Percentiles rank a stretch among this genome's conserved stretches.
phyloP scores from a whole-genome alignment of 2,797 vertebrate species.

The Phataginus tetradactyla region DNA sequence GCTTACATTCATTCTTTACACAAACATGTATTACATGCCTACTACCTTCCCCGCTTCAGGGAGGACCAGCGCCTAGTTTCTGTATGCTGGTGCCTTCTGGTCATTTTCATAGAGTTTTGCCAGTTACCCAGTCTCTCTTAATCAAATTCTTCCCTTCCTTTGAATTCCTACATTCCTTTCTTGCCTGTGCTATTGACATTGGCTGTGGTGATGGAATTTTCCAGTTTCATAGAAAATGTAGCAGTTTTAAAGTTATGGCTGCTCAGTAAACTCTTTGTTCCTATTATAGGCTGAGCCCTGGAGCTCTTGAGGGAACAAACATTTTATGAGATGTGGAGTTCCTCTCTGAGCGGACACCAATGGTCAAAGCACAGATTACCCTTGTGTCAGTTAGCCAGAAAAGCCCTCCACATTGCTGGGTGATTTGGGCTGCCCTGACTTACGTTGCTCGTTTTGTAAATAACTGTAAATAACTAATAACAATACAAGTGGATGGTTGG shows the following conservation, averaged over 20 bases:
- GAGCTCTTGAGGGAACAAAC: conserved; percentile 48
- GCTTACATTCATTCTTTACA: background rate
- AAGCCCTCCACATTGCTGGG: accelerated
- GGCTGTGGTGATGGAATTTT: conserved; percentile 85
- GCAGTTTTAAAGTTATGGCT: conserved; percentile 82
- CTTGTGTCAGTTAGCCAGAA: background rate
- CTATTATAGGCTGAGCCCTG: conserved; percentile 70
- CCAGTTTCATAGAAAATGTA: conserved; percentile 85
- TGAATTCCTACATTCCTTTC: conserved; percentile 88
- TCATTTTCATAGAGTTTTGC: conserved; percentile 81
- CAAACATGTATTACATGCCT: background rate
- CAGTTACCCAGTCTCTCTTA: conserved; percentile 84
- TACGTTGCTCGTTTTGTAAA: conserved; percentile 41
- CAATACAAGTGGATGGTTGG: background rate
- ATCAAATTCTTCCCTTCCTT: conserved; percentile 86
- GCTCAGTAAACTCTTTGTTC: conserved; percentile 83
- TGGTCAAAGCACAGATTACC: background rate
- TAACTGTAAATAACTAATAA: background rate
- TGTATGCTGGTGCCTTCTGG: conserved; percentile 66
- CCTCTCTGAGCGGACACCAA: background rate
- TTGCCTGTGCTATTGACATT: conserved; percentile 87
- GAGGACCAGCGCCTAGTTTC: background rate
- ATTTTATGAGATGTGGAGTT: background rate
- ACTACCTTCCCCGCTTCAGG: background rate
- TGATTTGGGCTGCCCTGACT: conserved; percentile 5